Base-by-base conservation (phyloP, 64 coral and sea anemone species). In the Porites lutea region DNA sequence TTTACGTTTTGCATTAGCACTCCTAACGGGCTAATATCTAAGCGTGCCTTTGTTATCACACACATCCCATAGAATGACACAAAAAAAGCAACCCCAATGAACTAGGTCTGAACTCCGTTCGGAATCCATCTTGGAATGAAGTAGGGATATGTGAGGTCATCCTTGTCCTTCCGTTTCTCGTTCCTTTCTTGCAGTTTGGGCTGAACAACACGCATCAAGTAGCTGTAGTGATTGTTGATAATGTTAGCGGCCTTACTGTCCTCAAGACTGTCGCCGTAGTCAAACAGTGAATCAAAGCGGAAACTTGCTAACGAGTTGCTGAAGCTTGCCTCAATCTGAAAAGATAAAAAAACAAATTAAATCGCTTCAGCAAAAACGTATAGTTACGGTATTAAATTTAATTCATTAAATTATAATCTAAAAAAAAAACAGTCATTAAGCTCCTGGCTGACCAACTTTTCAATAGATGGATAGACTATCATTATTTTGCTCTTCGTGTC, bases 141-240 rank as follows among this genome's bases (percentile, higher is more conserved):
- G 54, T 95, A 95, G 3, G 93, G 93, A 69, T 95, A 95, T 11
- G 93, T 65, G n/a, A 95, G 75, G 13, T 95, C 60, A 61, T 82
- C 93, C 0, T 80, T n/a, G 7, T 71, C 44, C n/a, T 91, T n/a
- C n/a, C 93, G 85, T 4, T 45, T 19, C 27, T 19, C 15, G 48
- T 91, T 95, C 52, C 12, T 68, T 16, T 46, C 21, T 43, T 74
- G 62, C 48, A 94, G 7, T 1, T 46, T 48, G 43, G 93, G 93
- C 66, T 95, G 88, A 52, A 86, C 37, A 14, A 15, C 12, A 4
- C 47, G 51, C 47, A 66, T 66, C 8, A 95, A 49, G 8, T 59
- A 13, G 2, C 79, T 57, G 68, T 77, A 90, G 72, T 78, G 15
- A 61, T 23, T 19, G 57, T 95, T 73, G 8, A 95, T 21, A 44